phyloP scores from a whole-genome alignment of 1,140 invertebrate genomes.

The Dreissena rostriformis region DNA sequence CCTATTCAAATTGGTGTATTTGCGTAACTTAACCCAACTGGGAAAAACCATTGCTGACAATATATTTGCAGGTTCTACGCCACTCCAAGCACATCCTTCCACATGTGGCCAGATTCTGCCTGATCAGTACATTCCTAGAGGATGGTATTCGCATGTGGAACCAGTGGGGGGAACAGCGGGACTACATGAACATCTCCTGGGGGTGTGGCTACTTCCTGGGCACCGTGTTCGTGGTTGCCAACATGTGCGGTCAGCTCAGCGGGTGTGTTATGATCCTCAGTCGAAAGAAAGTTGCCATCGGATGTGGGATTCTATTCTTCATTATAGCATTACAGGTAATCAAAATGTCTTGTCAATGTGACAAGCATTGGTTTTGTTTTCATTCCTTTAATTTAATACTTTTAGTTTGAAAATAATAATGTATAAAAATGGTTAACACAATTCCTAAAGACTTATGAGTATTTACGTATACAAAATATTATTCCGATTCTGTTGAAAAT shows the following conservation, averaged over 20 bases:
- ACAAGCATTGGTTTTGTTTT: too few species aligned
- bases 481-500: too few species aligned
- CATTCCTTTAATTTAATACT: too few species aligned
- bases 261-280: conserved; percentile 98
- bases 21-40: too few species aligned
- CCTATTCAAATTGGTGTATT: too few species aligned
- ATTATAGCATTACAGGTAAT: conserved; percentile 95
- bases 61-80: conserved; percentile 91
- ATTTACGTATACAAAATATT: too few species aligned
- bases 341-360: too few species aligned
- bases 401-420: too few species aligned
- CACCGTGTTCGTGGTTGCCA: conserved; percentile 95
- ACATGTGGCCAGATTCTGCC: conserved; percentile 96
- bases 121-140: conserved; percentile 99
- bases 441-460: too few species aligned
- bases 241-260: conserved; percentile 97
- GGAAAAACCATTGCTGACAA: too few species aligned
- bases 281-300: conserved; percentile 95
- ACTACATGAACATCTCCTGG: conserved; percentile 96
- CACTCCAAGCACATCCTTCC: conserved; percentile 97
- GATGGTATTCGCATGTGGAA: conserved; percentile 99
- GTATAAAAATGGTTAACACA: too few species aligned
- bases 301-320: conserved; percentile 96
- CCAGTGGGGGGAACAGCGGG: conserved; percentile 98
- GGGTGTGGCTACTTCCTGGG: conserved; percentile 97